These are phyloP conservation scores for Clusia tigrina DNA, from an alignment of 2,888 invertebrate species.

Conservation along the genomic window DNA sequence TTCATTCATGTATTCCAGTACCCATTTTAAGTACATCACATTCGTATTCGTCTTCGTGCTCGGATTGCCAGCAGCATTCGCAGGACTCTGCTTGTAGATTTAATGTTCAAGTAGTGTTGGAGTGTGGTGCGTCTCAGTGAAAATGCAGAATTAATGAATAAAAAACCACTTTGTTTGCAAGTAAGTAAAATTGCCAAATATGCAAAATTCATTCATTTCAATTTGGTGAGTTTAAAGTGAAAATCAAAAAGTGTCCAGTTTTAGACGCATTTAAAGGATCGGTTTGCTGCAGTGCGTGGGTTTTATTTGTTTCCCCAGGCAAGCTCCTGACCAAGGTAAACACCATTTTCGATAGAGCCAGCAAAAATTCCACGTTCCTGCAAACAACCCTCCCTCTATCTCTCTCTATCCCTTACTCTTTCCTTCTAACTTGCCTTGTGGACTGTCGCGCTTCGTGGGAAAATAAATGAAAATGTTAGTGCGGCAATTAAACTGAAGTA, in stretches of 20 bases:
- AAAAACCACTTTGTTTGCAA: background rate
- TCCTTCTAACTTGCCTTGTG: background rate
- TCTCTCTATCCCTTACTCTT: background rate
- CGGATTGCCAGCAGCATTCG: background rate
- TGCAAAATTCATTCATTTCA: too few species aligned
- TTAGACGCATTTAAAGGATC: background rate
- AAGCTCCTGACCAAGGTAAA: background rate
- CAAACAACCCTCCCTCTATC: background rate
- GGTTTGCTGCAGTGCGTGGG: background rate
- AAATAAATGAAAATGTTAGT: background rate
- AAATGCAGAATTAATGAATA: background rate
- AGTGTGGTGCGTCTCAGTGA: background rate
- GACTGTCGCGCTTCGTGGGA: background rate
- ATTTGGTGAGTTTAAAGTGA: background rate
- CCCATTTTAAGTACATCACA: background rate
- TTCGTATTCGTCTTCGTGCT: background rate
- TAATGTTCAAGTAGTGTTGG: background rate
- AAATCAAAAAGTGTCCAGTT: background rate
- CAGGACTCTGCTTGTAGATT: background rate
- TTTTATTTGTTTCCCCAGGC: background rate
- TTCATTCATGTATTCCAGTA: conserved; percentile 19
- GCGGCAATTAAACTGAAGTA: background rate
- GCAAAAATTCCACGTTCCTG: background rate
- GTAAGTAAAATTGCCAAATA: too few species aligned
- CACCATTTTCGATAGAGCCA: background rate